Evolutionary conservation across 30 jellyfish, hydroid and myxozoan genomes (phyloP), one percentile per base, ranked within the genome.

Genomic region (Chrysaora quinquecirrha): DNA sequence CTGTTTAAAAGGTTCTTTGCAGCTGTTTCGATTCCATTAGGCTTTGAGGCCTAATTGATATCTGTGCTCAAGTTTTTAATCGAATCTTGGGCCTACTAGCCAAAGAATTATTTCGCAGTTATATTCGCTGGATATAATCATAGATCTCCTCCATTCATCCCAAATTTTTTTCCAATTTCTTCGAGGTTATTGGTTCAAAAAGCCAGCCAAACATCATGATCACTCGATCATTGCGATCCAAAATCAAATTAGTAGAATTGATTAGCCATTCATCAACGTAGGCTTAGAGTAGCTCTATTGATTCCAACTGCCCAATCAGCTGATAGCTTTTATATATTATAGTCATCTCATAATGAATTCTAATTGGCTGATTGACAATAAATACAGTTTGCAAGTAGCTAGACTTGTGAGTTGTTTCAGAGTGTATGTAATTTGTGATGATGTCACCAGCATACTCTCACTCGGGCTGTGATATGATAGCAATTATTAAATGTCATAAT

Each of bases 381-480:
- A 52, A 52, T 52, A 52, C 68, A 52, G 68, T 52, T 52, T 19
- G 68, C 68, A 52, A 19, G 68, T 52, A 9, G 68, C 12, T 52
- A 10, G 25, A 25, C 54, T 38, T 14, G n/a, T 38, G 54, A 3
- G 6, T 14, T 38, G 54, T 38, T 38, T 6, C 11, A 38, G 14
- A 38, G 6, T 38, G 54, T 6, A 6, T 38, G 54, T 38, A 3
- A 38, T 38, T 14, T n/a, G n/a, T n/a, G n/a, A n/a, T n/a, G 14
- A 38, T 14, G 54, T 38, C 54, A 38, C 11, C n/a, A n/a, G n/a
- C n/a, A n/a, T n/a, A n/a, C n/a, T n/a, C n/a, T n/a, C n/a, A n/a
- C n/a, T n/a, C n/a, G 14, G 11, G 54, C 14, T 6, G 14, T 14
- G 6, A 38, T 6, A 38, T 38, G 54, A 38, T 38, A 38, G 11